These are phyloP conservation scores for Prosapia bicincta DNA, from an alignment of 2,888 invertebrate species.

Conservation along the genomic window DNA sequence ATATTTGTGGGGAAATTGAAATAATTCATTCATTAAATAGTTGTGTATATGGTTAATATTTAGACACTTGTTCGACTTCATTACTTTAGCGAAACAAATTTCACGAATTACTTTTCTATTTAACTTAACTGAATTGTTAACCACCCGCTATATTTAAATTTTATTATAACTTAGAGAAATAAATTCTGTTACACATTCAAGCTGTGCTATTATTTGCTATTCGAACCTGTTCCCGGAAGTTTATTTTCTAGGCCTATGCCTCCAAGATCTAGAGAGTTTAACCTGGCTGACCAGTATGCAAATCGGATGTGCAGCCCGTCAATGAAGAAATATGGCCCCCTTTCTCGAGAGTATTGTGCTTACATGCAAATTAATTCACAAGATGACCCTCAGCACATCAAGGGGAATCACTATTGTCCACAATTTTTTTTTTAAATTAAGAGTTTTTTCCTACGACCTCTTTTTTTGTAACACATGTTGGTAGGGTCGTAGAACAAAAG, in stretches of 20 bases:
- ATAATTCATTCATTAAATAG: no score
- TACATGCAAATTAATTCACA: not conserved
- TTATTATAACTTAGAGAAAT: no score
- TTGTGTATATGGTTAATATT: no score
- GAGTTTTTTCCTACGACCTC: not conserved
- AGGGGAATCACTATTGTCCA: conserved; percentile 2
- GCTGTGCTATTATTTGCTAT: no score
- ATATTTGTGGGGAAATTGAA: no score
- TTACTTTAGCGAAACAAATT: no score
- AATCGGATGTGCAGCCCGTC: not conserved
- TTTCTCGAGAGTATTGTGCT: not conserved
- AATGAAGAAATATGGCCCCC: not conserved
- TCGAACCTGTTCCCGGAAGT: conserved; percentile 1
- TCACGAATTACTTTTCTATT: no score
- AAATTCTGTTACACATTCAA: no score
- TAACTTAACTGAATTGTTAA: no score
- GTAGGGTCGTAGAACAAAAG: not conserved
- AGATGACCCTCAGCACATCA: not conserved
- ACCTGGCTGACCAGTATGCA: not conserved
- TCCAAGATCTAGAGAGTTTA: not conserved
- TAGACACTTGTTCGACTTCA: no score
- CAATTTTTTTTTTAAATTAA: not conserved
- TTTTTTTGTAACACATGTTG: not conserved
- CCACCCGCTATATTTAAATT: no score
- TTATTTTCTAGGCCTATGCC: not conserved